Percentiles rank a stretch among this genome's conserved stretches.
Conservation (phyloP, 2,113 vertebrate genomes). For the Grammomys dolichurus region DNA sequence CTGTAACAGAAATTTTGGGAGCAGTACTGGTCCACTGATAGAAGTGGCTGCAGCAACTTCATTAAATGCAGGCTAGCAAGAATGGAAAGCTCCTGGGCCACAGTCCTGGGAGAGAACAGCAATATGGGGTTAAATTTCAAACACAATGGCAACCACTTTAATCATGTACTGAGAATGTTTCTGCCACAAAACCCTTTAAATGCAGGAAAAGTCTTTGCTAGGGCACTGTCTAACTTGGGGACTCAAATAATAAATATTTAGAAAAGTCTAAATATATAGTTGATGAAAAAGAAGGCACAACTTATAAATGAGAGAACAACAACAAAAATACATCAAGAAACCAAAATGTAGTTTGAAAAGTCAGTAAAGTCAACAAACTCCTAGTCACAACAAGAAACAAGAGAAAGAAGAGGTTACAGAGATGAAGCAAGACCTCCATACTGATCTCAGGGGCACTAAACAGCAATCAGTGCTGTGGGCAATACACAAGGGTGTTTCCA, state of each 20-base stretch:
- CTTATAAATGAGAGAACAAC: background rate
- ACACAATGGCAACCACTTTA: background rate
- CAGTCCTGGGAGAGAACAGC: background rate
- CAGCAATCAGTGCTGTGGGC: background rate
- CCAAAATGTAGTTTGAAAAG: background rate
- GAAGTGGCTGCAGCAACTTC: background rate
- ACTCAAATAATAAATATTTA: background rate
- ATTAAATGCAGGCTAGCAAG: background rate
- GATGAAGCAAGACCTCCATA: background rate
- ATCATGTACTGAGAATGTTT: background rate
- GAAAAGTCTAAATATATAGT: background rate
- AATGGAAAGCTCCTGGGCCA: background rate
- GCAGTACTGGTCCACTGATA: background rate
- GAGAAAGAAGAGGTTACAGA: too few species aligned
- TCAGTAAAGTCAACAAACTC: background rate
- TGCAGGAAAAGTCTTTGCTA: background rate
- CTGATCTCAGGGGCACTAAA: background rate
- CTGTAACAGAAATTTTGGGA: background rate
- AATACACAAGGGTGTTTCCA: background rate
- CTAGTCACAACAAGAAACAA: background rate
- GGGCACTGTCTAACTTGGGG: background rate
- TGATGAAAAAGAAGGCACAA: background rate
- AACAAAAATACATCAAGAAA: background rate
- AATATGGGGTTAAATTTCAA: background rate
- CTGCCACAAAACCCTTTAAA: background rate